These are phyloP conservation scores for Gadus macrocephalus DNA, from an alignment of 2,113 vertebrate species.

Conservation along the genomic window DNA sequence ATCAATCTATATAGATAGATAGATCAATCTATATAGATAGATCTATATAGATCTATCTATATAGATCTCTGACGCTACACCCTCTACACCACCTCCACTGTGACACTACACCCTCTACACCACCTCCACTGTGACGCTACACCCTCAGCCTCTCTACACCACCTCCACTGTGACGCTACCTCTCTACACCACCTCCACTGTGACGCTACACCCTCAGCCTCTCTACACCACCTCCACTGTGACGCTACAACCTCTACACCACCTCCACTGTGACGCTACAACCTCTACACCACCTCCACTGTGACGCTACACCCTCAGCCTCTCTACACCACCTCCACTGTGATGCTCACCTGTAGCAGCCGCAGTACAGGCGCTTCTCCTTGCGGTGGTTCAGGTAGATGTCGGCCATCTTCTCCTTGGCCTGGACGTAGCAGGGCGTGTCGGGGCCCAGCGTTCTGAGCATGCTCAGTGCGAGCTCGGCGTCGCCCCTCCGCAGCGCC, in stretches of 20 bases:
- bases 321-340: not conserved
- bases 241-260: constrained; percentile 59
- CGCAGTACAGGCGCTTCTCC: constrained; percentile 88
- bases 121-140: too few relatives aligned
- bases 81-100: not conserved
- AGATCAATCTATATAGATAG: too few relatives aligned
- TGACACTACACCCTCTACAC: not conserved
- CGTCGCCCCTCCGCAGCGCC: constrained; percentile 83
- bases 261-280: constrained; percentile 35
- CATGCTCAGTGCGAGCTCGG: constrained; percentile 86
- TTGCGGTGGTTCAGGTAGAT: constrained; percentile 90
- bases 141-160: too few relatives aligned
- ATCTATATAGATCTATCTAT: too few relatives aligned
- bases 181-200: not conserved
- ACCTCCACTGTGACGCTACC: too few relatives aligned
- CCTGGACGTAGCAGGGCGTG: constrained; percentile 91
- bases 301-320: constrained; percentile 39
- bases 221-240: constrained; percentile 55
- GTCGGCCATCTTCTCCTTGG: constrained; percentile 94
- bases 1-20: too few relatives aligned
- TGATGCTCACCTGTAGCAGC: constrained; percentile 85
- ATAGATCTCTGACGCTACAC: too few relatives aligned
- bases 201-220: too few relatives aligned
- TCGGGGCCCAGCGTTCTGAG: constrained; percentile 85
- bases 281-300: not conserved